Conservation (phyloP, 2,888 invertebrate genomes). For the Euplexia lucipara region DNA sequence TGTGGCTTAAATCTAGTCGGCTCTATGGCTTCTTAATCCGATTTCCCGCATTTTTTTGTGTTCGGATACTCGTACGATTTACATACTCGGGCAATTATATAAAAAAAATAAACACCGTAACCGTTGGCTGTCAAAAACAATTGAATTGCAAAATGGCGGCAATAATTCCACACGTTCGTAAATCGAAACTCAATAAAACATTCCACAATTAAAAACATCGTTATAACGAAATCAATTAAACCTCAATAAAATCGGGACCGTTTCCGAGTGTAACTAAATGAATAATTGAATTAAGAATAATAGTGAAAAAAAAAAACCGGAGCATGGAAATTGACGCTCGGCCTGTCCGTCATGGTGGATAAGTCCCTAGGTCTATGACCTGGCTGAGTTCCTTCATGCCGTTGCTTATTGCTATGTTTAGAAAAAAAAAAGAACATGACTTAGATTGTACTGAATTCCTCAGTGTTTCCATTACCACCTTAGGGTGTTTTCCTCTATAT, state of each 20-base stretch:
- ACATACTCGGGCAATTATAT: neutral
- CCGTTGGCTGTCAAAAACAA: conserved; percentile 18
- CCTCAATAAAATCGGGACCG: conserved; percentile 58
- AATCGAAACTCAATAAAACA: conserved; percentile 16
- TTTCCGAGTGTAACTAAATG: conserved; percentile 59
- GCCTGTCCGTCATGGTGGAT: conserved; percentile 60
- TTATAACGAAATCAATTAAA: conserved; percentile 55
- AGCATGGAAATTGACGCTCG: conserved; percentile 60
- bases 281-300: conserved; percentile 58
- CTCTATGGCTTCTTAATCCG: conserved; percentile 42
- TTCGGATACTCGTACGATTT: conserved; percentile 10
- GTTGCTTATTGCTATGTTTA: conserved; percentile 45
- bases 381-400: conserved; percentile 50
- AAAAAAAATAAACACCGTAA: conserved; percentile 16
- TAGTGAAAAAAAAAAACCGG: conserved; percentile 63
- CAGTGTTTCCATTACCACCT: no score
- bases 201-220: conserved; percentile 35
- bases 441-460: conserved; percentile 33
- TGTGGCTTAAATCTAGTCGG: conserved; percentile 17
- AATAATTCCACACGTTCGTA: conserved; percentile 4
- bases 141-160: conserved; percentile 23
- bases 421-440: conserved; percentile 55
- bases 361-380: conserved; percentile 60
- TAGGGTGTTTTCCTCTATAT: no score
- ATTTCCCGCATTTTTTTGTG: conserved; percentile 43